phyloP scores from a whole-genome alignment of 2,888 invertebrate species.

The Drosophila neutralis region DNA sequence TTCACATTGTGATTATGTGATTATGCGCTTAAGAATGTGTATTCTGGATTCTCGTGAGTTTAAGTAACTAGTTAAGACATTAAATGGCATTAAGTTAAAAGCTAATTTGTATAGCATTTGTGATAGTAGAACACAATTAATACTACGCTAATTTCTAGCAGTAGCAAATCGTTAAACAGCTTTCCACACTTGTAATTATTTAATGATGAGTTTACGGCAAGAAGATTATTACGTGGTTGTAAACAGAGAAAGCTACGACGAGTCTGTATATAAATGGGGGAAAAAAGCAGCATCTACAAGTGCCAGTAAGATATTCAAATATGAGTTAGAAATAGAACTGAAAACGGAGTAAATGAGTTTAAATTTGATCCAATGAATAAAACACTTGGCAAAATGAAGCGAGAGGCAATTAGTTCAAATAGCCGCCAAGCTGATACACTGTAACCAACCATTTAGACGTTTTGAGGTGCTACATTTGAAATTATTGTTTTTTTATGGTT shows the following conservation, averaged over 20 bases:
- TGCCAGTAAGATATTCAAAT: constrained; percentile 32
- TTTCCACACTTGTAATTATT: constrained; percentile 15
- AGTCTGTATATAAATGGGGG: constrained; percentile 9
- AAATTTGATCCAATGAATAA: constrained; percentile 2
- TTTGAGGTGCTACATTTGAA: not conserved
- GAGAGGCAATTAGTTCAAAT: constrained; percentile 6
- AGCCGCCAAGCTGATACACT: constrained; percentile 4
- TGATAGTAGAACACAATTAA: constrained; percentile 6
- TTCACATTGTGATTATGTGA: constrained; percentile 1
- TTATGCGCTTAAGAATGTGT: constrained; percentile 1
- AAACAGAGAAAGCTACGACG: constrained; percentile 42
- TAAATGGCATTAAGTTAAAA: constrained; percentile 12
- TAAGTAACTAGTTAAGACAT: constrained; percentile 14
- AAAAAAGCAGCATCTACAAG: constrained; percentile 15
- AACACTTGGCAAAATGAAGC: constrained; percentile 10
- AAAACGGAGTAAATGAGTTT: constrained; percentile 32
- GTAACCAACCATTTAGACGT: not conserved
- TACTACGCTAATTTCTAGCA: not conserved
- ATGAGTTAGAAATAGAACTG: constrained; percentile 44
- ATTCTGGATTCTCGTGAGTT: constrained; percentile 2
- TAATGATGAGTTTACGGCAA: constrained; percentile 12
- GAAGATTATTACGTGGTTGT: constrained; percentile 21
- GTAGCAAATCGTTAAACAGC: constrained; percentile 16
- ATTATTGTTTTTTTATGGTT: not conserved
- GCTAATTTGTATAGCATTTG: not conserved